phyloP scores from a whole-genome alignment of 1,140 invertebrate genomes.

The Pseudomyrmex flavicornis region DNA sequence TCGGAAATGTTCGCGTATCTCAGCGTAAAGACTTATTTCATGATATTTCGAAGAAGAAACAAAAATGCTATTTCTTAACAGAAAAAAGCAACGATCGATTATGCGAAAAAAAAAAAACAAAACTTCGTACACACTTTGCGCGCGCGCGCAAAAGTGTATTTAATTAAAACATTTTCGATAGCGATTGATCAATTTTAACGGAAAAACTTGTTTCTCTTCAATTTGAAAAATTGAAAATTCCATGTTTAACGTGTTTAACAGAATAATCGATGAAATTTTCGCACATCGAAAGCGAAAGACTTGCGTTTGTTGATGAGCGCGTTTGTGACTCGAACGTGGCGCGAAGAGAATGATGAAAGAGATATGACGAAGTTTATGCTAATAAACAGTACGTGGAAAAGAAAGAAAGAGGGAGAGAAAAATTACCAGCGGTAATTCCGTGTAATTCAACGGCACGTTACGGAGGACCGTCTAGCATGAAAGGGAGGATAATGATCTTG shows the following conservation, averaged over 20 bases:
- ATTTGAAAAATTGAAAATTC: no score
- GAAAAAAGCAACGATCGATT: constrained; percentile 19
- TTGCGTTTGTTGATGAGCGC: no score
- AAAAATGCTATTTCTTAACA: neutral
- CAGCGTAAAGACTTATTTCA: constrained; percentile 24
- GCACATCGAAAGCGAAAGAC: no score
- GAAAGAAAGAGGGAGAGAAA: neutral
- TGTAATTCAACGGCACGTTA: constrained; percentile 10
- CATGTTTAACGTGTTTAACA: no score
- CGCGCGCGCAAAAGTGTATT: neutral
- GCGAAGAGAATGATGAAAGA: neutral
- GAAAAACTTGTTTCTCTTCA: neutral
- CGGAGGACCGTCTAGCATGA: constrained; percentile 6
- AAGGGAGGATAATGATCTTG: constrained; percentile 9
- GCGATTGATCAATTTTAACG: neutral
- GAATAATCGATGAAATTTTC: no score
- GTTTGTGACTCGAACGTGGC: neutral
- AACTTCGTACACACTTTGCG: neutral
- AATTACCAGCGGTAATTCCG: constrained; percentile 7
- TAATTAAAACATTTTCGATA: constrained; percentile 11
- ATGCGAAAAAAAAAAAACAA: neutral
- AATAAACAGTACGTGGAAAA: neutral
- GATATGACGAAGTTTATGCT: neutral
- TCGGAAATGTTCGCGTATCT: constrained; percentile 16
- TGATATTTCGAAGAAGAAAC: constrained; percentile 18